A percentile compares a stretch with the other conserved stretches of the same genome.
Conservation (phyloP, 2,888 invertebrate species). For the Antheraea assamensis region DNA sequence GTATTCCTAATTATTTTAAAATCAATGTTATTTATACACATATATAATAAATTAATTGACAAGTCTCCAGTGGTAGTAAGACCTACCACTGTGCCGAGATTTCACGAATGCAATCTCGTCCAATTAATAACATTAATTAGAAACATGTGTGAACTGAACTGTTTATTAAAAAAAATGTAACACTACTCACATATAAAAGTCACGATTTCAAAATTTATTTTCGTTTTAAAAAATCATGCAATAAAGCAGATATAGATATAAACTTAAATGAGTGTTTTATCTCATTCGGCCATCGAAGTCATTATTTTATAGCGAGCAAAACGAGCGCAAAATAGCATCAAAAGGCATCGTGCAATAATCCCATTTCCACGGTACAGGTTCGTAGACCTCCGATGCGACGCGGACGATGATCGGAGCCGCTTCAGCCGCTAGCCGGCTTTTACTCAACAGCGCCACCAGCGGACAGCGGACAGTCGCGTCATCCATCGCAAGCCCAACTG, state of each 20-base stretch:
- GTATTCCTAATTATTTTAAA: too few species aligned
- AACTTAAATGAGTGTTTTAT: conserved; percentile 19
- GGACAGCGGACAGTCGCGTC: conserved; percentile 52
- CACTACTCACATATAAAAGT: too few species aligned
- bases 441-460: conserved; percentile 16
- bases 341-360: conserved; percentile 72
- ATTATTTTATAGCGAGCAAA: conserved; percentile 42
- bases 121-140: too few species aligned
- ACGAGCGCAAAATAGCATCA: conserved; percentile 66
- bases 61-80: too few species aligned
- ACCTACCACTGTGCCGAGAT: too few species aligned
- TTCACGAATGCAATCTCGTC: too few species aligned
- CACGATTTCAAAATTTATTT: too few species aligned
- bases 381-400: conserved; percentile 57
- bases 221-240: background rate
- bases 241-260: background rate
- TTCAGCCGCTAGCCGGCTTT: conserved; percentile 25
- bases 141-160: too few species aligned
- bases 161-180: too few species aligned
- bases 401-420: conserved; percentile 23
- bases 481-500: conserved; percentile 49
- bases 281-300: conserved; percentile 24
- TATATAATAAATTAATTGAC: too few species aligned
- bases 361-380: conserved; percentile 74
- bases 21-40: too few species aligned